Base-by-base conservation (phyloP, 2,797 vertebrate genomes). In the Odontamblyopus lacepedii region DNA sequence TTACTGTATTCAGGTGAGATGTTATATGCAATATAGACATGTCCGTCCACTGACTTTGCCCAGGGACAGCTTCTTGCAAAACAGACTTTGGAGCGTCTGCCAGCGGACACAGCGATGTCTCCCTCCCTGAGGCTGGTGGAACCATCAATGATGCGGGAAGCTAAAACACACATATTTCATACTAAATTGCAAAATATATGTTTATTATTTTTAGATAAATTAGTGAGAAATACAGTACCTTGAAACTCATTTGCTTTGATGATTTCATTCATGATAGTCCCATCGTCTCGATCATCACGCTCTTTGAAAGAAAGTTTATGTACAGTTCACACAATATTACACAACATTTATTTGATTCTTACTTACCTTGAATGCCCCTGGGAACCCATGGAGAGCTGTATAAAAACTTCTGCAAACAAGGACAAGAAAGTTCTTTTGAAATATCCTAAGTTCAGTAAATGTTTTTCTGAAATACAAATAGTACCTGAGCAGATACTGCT, bases 41-140 rank as follows among this genome's bases (percentile, higher is more conserved):
- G 91, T 65, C 95, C 96, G 51, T 96, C 94, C 0, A 93, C 93
- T 71, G 96, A 95, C 64, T 92, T 95, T 8, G 93, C 80, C 96
- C 96, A 97, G 29, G 89, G 81, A 85, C 95, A 96, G 1, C 90
- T 90, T 16, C 91, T 92, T 6, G 92, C 92, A 3, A 94, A 94
- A 77, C 95, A 97, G 63, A 78, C 90, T 75, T 91, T 93, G 62
- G 93, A 88, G 70, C 92, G 92, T 38, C 88, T 93, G 44, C 90
- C 89, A 50, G 91, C 85, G 4, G 85, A 92, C 3, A 95, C 95
- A 50, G 92, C 95, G 18, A 96, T 95, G 80, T 97, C 96, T 69
- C 95, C 95, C 69, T 96, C 95, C 77, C 92, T 86, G 66, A 95
- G 90, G 18, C 67, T 91, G 38, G 88, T 85, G 11, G 83, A 75